phyloP scores from a whole-genome alignment of 1,140 invertebrate genomes.

The Aethina tumida region DNA sequence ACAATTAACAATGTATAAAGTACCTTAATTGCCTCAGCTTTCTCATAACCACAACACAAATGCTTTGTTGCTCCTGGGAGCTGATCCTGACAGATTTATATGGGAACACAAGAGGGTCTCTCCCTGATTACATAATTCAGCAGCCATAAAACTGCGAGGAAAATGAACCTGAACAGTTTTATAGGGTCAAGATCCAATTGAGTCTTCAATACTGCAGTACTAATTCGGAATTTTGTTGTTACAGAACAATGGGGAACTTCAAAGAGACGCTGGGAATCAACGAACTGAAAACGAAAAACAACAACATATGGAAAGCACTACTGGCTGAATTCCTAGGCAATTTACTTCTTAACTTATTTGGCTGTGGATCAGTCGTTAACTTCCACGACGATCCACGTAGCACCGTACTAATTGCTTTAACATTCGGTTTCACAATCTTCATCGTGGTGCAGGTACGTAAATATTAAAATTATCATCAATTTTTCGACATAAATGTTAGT shows the following conservation, averaged over 20 bases:
- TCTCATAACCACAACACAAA: too few relatives aligned
- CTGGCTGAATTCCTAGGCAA: conserved; percentile 81
- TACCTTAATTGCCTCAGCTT: too few relatives aligned
- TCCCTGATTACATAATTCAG: too few relatives aligned
- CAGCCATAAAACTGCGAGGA: too few relatives aligned
- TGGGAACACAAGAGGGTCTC: too few relatives aligned
- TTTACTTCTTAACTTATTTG: conserved; percentile 70
- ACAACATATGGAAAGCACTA: conserved; percentile 52
- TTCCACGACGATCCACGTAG: conserved; percentile 38
- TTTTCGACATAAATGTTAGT: conserved; percentile 6
- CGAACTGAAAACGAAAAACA: conserved; percentile 52
- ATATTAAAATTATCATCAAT: background rate
- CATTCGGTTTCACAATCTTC: conserved; percentile 80
- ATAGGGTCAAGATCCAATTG: too few relatives aligned
- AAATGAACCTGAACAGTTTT: too few relatives aligned
- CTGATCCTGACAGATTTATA: too few relatives aligned
- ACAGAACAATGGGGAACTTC: conserved; percentile 44
- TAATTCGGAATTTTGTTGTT: too few relatives aligned
- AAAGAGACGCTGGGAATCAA: conserved; percentile 51
- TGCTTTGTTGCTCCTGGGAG: too few relatives aligned
- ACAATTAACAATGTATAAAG: too few relatives aligned
- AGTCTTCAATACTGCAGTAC: too few relatives aligned
- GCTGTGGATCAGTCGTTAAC: conserved; percentile 61
- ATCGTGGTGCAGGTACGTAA: conserved; percentile 60
- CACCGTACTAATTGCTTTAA: conserved; percentile 69